Evolutionary conservation across 2,888 invertebrate species (phyloP), one percentile per base, ranked within the genome.

Genomic region (Steromphala cineraria): DNA sequence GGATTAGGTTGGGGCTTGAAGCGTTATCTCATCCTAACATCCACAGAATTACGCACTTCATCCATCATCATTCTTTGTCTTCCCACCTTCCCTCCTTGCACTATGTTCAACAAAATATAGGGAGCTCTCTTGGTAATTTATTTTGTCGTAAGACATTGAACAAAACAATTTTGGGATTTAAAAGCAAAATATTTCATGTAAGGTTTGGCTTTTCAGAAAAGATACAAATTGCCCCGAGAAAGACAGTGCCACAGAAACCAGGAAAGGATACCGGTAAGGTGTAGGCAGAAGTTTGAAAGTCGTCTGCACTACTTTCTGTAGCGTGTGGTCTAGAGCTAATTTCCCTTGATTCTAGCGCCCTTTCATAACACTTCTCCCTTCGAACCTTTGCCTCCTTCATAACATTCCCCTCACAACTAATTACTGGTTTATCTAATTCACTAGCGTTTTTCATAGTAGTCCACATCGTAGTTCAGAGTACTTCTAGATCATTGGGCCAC

Each of bases 191-290:
- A 36, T 31, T 78, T 78, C 56, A 31, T 56, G 46, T 56, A 78
- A 76, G 53, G 36, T 76, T 76, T 76, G 76, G 76, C 55, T 53
- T 76, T 76, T 76, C 76, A 76, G 76, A 76, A 53, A 76, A 76
- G 19, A 53, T 53, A 76, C 76, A 76, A 76, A 76, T 76, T 55
- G 53, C 55, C 53, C 55, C 76, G 52, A 76, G 76, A 76, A 53
- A 53, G 28, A 24, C 31, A 31, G 53, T 36, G 19, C n/a, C 76
- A 53, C 31, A 76, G 76, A 76, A 76, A 31, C 17, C 53, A 53
- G 53, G 53, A 28, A 76, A 53, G n/a, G 53, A 76, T n/a, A n/a
- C 55, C 53, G 76, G 76, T 76, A 76, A 76, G 76, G 24, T 24
- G 52, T 53, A 28, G 53, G 52, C 52, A 75, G 53, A 21, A 5